phyloP scores from a whole-genome alignment of 2,888 invertebrate genomes.

The Psylliodes chrysocephalus region DNA sequence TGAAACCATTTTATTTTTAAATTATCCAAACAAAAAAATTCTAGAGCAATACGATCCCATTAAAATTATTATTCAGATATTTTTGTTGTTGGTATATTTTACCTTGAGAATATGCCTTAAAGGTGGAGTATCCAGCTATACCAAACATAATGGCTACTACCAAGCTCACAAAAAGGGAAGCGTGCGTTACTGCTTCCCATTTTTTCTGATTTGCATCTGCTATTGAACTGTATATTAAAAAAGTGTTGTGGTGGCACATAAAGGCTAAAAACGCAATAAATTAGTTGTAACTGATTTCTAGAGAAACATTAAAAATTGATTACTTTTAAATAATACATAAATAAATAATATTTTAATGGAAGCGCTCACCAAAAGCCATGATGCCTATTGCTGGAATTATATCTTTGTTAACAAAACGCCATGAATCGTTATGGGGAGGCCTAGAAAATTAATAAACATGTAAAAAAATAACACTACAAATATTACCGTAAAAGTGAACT shows the following conservation, averaged over 20 bases:
- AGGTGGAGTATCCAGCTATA: constrained; percentile 82
- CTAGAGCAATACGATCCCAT: no score
- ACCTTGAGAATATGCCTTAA: constrained; percentile 83
- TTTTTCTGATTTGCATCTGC: constrained; percentile 77
- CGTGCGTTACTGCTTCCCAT: constrained; percentile 85
- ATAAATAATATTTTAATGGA: no score
- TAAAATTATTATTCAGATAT: no score
- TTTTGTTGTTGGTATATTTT: no score
- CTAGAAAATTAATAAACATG: constrained; percentile 61
- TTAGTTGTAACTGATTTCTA: no score
- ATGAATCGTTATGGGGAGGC: constrained; percentile 72
- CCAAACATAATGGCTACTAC: constrained; percentile 79
- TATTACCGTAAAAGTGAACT: no score
- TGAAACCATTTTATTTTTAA: no score
- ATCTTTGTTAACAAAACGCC: constrained; percentile 78
- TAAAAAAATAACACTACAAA: no score
- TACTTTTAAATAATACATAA: no score
- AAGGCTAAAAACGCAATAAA: constrained; percentile 79
- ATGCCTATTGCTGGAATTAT: constrained; percentile 84
- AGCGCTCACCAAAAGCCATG: constrained; percentile 80
- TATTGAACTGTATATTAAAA: constrained; percentile 84
- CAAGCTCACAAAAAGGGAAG: constrained; percentile 79
- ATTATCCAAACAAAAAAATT: no score
- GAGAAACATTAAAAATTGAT: no score
- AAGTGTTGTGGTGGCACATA: constrained; percentile 91